A percentile compares a stretch with the other conserved stretches of the same genome.
These are phyloP conservation scores for Acromyrmex echinatior DNA, from an alignment of 1,140 invertebrate genomes.

Conservation along the genomic window DNA sequence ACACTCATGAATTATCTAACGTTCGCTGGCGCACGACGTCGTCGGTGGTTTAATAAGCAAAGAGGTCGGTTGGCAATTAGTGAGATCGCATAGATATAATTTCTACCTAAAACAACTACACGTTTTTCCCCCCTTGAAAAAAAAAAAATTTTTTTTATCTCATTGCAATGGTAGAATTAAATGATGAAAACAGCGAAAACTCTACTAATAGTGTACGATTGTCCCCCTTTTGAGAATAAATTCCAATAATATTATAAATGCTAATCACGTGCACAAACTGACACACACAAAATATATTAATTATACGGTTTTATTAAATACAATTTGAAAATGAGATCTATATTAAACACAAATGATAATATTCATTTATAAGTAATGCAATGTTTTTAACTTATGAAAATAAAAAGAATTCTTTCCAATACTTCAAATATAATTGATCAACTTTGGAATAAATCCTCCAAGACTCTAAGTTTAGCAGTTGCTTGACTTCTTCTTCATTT, in stretches of 20 bases:
- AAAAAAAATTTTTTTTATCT: background rate
- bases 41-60: constrained; percentile 51
- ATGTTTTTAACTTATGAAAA: background rate
- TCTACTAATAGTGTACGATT: background rate
- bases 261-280: background rate
- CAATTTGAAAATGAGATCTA: background rate
- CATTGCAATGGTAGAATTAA: constrained; percentile 10
- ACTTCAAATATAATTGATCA: constrained; percentile 41
- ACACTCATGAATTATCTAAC: constrained; percentile 53
- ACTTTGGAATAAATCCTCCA: too few species aligned
- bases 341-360: background rate
- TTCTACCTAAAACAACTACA: constrained; percentile 34
- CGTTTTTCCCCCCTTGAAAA: background rate
- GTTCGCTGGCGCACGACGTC: constrained; percentile 36
- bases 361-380: background rate
- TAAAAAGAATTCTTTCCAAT: background rate
- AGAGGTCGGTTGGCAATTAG: constrained; percentile 47
- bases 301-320: too few species aligned
- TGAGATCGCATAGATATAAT: constrained; percentile 42
- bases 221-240: background rate
- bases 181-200: background rate
- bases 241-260: constrained; percentile 11
- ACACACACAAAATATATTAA: background rate
- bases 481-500: too few species aligned
- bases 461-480: too few species aligned